Conservation (phyloP, 2,888 invertebrate species). For the Calameuta idolon region DNA sequence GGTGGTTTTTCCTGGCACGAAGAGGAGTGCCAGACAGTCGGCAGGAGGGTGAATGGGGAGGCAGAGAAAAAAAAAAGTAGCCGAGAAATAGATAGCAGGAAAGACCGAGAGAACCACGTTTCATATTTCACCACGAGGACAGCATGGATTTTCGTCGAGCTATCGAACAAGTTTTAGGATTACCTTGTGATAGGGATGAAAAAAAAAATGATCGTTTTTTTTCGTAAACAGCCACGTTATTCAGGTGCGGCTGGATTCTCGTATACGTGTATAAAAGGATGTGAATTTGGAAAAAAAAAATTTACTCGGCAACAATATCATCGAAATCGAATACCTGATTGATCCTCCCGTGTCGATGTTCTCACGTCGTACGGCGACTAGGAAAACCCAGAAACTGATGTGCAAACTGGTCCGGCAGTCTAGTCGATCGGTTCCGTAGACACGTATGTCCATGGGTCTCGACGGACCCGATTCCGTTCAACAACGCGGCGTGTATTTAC, state of each 20-base stretch:
- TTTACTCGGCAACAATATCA: not conserved
- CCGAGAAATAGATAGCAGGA: constrained; percentile 35
- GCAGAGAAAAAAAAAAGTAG: constrained; percentile 27
- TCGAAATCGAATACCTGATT: not conserved
- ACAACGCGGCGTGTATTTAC: constrained; percentile 46
- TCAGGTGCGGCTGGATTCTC: no score
- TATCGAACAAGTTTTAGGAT: constrained; percentile 57
- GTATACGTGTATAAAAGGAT: not conserved
- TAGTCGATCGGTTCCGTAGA: not conserved
- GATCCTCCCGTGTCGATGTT: not conserved
- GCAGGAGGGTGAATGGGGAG: constrained; percentile 24
- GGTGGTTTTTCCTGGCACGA: constrained; percentile 26
- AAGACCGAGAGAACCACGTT: constrained; percentile 45
- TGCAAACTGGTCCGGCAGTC: constrained; percentile 22
- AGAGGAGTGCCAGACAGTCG: constrained; percentile 30
- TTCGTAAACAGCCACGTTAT: not conserved
- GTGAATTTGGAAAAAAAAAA: not conserved
- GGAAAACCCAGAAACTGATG: not conserved
- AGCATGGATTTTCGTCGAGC: constrained; percentile 61
- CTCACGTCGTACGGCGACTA: not conserved
- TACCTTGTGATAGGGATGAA: constrained; percentile 54
- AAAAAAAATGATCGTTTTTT: not conserved
- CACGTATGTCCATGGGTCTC: constrained; percentile 39
- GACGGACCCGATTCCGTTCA: constrained; percentile 39
- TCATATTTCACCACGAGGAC: constrained; percentile 64